A percentile compares a stretch with the other conserved stretches of the same genome.
Conservation (phyloP, 2,113 vertebrate genomes). For the Nerophis lumbriciformis region DNA sequence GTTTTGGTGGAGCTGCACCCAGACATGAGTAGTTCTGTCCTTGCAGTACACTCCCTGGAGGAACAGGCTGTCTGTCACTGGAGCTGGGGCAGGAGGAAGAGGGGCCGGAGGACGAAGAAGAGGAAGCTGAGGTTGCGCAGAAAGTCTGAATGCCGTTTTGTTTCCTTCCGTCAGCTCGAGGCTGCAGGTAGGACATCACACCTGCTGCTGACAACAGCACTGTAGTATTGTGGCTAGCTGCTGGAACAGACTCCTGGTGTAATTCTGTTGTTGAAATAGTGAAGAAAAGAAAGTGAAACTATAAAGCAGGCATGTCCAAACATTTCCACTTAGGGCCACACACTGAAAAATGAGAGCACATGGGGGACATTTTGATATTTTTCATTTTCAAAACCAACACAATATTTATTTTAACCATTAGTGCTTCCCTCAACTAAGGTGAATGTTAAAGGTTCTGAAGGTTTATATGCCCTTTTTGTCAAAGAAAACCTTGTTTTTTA, state of each 20-base stretch:
- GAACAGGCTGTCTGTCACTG: constrained; percentile 71
- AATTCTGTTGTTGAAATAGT: constrained; percentile 51
- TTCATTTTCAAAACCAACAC: too few species aligned
- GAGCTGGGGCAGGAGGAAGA: constrained; percentile 31
- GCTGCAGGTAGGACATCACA: constrained; percentile 77
- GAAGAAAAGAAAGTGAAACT: background rate
- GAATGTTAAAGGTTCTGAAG: too few species aligned
- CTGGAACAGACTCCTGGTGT: constrained; percentile 66
- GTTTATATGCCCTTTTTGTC: too few species aligned
- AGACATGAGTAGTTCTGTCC: constrained; percentile 69
- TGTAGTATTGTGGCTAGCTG: constrained; percentile 56
- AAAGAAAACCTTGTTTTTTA: too few species aligned
- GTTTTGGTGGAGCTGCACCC: constrained; percentile 62
- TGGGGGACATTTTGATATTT: too few species aligned
- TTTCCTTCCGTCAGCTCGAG: constrained; percentile 62
- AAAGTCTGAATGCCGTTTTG: constrained; percentile 46
- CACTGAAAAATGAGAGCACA: too few species aligned
- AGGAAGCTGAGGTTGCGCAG: constrained; percentile 28
- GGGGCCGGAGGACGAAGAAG: constrained; percentile 33
- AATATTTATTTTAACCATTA: too few species aligned
- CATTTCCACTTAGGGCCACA: constrained; percentile 23
- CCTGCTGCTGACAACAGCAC: constrained; percentile 72
- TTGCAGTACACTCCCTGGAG: constrained; percentile 62
- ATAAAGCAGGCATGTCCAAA: background rate
- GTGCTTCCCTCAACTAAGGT: too few species aligned